Evolutionary conservation across 2,113 vertebrate genomes (phyloP).

Genomic region (Neopipo cinnamomea): DNA sequence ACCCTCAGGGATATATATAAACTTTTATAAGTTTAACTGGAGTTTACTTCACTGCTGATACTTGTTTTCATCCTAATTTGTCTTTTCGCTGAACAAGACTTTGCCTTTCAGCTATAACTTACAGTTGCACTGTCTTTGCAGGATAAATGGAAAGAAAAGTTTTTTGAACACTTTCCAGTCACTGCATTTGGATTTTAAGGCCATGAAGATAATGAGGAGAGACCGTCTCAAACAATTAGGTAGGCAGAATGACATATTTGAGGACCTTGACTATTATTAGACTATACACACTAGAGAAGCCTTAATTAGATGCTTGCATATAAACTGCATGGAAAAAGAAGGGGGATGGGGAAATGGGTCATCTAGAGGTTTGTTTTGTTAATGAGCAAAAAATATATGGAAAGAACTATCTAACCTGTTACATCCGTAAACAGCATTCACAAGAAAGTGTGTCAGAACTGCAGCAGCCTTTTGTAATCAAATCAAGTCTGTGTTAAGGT

Average conservation of each 20-base stretch:
- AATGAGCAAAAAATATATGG: background rate
- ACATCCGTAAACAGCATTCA: background rate
- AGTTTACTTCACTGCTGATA: constrained; percentile 5
- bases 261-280: background rate
- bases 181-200: background rate
- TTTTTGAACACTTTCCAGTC: constrained; percentile 33
- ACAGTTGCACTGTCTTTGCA: background rate
- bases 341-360: background rate
- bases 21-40: background rate
- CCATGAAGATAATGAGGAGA: constrained; percentile 28
- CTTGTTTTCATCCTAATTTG: constrained; percentile 21
- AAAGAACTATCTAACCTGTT: background rate
- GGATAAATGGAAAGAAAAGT: background rate
- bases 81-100: background rate
- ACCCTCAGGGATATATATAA: background rate
- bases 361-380: background rate
- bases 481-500: background rate
- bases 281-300: background rate
- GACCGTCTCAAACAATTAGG: constrained; percentile 17
- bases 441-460: background rate
- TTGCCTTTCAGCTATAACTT: constrained; percentile 21
- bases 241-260: background rate
- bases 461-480: background rate
- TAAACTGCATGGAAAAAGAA: background rate
- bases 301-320: background rate